Evolutionary conservation across 2,797 vertebrate species (phyloP), one percentile per base, ranked within the genome.

Genomic region (Heliangelus exortis): DNA sequence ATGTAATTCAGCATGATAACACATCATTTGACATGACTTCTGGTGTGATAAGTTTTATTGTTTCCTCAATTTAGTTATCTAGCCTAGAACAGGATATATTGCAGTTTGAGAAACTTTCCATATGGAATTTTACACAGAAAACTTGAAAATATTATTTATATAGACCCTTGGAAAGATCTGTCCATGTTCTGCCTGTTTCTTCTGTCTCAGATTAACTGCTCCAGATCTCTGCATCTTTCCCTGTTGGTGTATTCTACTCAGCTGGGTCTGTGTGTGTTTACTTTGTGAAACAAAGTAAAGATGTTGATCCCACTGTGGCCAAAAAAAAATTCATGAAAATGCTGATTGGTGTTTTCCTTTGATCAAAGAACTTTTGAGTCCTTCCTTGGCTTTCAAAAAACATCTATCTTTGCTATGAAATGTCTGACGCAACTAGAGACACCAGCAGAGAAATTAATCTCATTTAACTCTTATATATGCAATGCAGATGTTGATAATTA

Each of bases 401-500:
- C 2, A 34, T 4, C 1, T 15, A 78, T 77, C 61, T 93, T 74
- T 83, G 23, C 54, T 84, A 13, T n/a, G 76, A 84, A 87, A 57
- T 50, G 16, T 71, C 71, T 59, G 84, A 80, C 80, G 61, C 54
- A 85, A 39, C 72, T 85, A 26, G 23, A 92, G 61, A 34, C 54
- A 65, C 26, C 29, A 28, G 10, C 29, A 68, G 68, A 80, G 47
- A 91, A 92, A 91, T 54, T 10, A 67, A 57, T 18, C 41, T 61
- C 19, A 19, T 83, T 83, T 92, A 65, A 75, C 26, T 89, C 88
- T 63, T 78, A 61, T 50, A 55, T 91, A 58, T 36, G 47, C 69
- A 88, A 10, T 77, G 76, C 85, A 83, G 65, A 83, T 85, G 84
- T 80, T 90, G 87, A 62, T 89, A 74, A 85, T 8, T 29, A 33